These are phyloP conservation scores for Tyto alba DNA, from an alignment of 2,113 vertebrate species.

Conservation along the genomic window DNA sequence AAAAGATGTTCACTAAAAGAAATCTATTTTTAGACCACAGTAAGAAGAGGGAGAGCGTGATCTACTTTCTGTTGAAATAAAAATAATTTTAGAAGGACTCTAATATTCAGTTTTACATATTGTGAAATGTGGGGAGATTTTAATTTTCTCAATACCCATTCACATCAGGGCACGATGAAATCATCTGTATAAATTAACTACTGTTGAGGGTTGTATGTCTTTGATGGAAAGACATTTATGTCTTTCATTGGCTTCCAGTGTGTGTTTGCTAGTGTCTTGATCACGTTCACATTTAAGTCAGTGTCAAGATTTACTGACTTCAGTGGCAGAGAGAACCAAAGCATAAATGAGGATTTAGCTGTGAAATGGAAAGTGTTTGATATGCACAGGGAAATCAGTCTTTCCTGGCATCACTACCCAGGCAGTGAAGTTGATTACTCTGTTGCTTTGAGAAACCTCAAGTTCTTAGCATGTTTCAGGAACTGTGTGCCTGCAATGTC, in stretches of 20 bases:
- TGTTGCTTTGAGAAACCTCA: neutral
- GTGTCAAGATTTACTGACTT: neutral
- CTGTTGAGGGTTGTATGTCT: neutral
- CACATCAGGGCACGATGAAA: neutral
- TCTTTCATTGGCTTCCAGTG: neutral
- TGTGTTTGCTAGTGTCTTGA: neutral
- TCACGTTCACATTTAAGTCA: neutral
- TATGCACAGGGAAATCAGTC: neutral
- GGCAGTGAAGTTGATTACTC: neutral
- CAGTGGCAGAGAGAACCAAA: neutral
- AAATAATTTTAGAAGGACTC: neutral
- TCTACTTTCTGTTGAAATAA: neutral
- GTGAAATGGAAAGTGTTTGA: neutral
- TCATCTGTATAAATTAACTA: neutral
- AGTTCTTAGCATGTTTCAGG: neutral
- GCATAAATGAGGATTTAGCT: neutral
- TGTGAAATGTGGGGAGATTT: neutral
- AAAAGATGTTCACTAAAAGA: conserved; percentile 3
- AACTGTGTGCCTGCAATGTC: neutral
- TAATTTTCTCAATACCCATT: neutral
- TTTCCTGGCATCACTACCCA: neutral
- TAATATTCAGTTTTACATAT: neutral
- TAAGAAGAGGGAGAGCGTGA: neutral
- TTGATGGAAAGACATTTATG: neutral
- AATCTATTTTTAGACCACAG: neutral